phyloP scores from a whole-genome alignment of 2,113 vertebrate genomes.

The pig (Sus scrofa) region DNA sequence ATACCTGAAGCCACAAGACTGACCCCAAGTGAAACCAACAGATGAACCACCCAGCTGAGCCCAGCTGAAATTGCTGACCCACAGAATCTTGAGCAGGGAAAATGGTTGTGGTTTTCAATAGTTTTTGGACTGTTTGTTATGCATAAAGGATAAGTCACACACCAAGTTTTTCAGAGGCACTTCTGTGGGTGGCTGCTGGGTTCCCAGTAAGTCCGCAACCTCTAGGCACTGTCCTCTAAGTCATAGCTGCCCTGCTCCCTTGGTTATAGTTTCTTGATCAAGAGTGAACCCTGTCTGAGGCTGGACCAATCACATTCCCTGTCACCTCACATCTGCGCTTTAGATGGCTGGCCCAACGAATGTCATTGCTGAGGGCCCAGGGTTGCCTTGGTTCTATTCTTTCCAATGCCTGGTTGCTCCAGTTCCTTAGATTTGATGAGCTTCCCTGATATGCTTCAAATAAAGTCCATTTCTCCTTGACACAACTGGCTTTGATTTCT shows the following conservation, averaged over 20 bases:
- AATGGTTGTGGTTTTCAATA: neutral
- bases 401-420: neutral
- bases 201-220: neutral
- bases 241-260: neutral
- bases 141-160: neutral
- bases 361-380: neutral
- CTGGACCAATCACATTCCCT: neutral
- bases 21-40: neutral
- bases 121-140: neutral
- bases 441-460: neutral
- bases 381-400: neutral
- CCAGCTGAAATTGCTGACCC: neutral
- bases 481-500: slow-evolving; percentile 16
- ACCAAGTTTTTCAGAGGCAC: neutral
- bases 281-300: neutral
- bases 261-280: neutral
- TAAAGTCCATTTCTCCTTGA: neutral
- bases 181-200: neutral
- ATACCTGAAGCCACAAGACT: neutral
- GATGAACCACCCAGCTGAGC: neutral
- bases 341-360: neutral
- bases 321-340: neutral
- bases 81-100: neutral
- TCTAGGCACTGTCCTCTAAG: neutral
- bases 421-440: neutral